Evolutionary conservation across 2,113 vertebrate species (phyloP), one percentile per base, ranked within the genome.

Genomic region (Pavo muticus): DNA sequence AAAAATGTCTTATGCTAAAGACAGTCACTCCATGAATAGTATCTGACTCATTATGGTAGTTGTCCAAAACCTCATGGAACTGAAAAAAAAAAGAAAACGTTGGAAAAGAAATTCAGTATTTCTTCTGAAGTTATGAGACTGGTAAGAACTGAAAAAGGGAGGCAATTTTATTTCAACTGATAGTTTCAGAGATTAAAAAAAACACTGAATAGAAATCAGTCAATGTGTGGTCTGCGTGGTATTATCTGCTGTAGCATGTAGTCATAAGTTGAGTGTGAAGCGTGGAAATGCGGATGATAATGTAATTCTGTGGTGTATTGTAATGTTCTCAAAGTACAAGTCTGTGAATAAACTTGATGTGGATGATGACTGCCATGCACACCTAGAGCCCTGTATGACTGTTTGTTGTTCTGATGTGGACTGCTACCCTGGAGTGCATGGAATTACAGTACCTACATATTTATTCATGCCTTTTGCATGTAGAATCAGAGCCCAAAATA

Each of bases 341-440:
- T 50, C 24, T 83, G 2, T 83, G 35, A 42, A 61, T 76, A 37
- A 64, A 23, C 18, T 47, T 85, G 6, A 16, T 86, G 32, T 70
- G 45, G 8, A 71, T 88, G 27, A 42, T 77, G 30, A 68, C 5
- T 84, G 42, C 45, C 52, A 11, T 63, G 14, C 32, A 45, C 5
- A 3, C 68, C 4, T 42, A 64, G 42, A 65, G 52, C 72, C 93
- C 17, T 81, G 3, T 91, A 44, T 83, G 93, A 29, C 90, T 95
- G 69, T 35, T 52, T 95, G 64, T 86, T 97, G 74, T 96, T 97
- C 91, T 95, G 77, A 74, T 64, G 21, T 85, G 21, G 61, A 30
- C 65, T 93, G 83, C 89, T 96, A 93, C 39, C 86, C 40, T 88
- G 27, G 30, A 94, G 80, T 74, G 45, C 70, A 61, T 16, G 94